Conservation (phyloP, 1,140 invertebrate genomes). For the Nephotettix cincticeps region DNA sequence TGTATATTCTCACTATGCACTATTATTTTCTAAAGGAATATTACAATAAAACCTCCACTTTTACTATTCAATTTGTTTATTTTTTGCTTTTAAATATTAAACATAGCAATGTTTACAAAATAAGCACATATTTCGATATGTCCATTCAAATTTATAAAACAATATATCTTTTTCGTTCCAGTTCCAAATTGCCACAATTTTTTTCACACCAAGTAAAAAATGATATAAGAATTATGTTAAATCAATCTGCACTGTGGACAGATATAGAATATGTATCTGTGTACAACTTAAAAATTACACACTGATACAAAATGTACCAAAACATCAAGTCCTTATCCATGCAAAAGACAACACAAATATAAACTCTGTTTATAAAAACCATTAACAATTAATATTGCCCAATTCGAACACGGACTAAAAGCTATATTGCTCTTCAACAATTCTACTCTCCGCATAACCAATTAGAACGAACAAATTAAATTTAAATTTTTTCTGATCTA, state of each 20-base stretch:
- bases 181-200: not conserved
- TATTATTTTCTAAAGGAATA: too few species aligned
- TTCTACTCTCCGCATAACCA: not conserved
- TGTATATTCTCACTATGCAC: too few species aligned
- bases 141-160: not conserved
- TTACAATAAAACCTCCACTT: too few species aligned
- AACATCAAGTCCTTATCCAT: not conserved
- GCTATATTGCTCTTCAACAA: not conserved
- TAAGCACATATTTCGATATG: not conserved
- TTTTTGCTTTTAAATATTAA: too few species aligned
- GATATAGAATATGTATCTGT: not conserved
- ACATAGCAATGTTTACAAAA: not conserved
- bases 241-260: not conserved
- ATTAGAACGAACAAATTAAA: not conserved
- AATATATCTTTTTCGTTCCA: not conserved
- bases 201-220: not conserved
- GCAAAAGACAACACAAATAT: not conserved
- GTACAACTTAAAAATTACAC: not conserved
- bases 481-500: not conserved
- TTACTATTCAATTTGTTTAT: too few species aligned
- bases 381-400: conserved; percentile 2
- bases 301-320: conserved; percentile 2
- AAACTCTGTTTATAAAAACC: conserved; percentile 4
- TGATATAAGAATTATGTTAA: not conserved
- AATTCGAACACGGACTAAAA: not conserved